Evolutionary conservation across 2,797 vertebrate species (phyloP).

Genomic region (Hyperoplus lanceolatus): DNA sequence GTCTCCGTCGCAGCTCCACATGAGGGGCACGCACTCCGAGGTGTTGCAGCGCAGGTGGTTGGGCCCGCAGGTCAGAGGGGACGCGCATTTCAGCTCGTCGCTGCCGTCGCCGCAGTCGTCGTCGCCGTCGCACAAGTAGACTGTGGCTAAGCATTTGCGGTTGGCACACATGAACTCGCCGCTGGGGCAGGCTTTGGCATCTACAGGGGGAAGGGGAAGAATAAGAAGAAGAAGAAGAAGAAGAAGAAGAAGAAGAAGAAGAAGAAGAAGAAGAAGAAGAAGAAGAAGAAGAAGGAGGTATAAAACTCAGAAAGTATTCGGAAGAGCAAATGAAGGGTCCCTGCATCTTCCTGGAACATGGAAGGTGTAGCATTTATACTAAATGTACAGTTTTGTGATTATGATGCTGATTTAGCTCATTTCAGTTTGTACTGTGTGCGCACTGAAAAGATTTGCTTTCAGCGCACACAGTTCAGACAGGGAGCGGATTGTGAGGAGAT

Average conservation of each 20-base stretch:
- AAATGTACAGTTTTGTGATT: not conserved
- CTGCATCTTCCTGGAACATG: not conserved
- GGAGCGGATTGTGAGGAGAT: not conserved
- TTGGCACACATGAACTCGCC: constrained; percentile 93
- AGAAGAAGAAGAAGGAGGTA: not conserved
- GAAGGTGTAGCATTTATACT: not conserved
- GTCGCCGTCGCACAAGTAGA: constrained; percentile 93
- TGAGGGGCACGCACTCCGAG: constrained; percentile 92
- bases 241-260: not conserved
- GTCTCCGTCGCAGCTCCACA: constrained; percentile 97
- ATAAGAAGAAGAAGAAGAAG: not conserved
- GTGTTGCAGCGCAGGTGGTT: constrained; percentile 94
- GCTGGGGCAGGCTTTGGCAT: constrained; percentile 88
- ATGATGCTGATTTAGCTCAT: not conserved
- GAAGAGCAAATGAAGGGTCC: not conserved
- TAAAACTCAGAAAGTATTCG: not conserved
- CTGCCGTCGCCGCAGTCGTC: constrained; percentile 94
- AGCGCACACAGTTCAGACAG: too few relatives aligned
- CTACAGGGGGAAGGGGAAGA: constrained; percentile 52
- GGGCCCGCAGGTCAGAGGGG: constrained; percentile 90
- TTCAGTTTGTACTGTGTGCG: not conserved
- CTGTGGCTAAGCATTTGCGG: constrained; percentile 91
- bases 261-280: not conserved
- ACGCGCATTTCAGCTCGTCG: constrained; percentile 92
- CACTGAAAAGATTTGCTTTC: too few relatives aligned